Base-by-base conservation (phyloP, 2,113 vertebrate species). In the Erpornis zantholeuca region DNA sequence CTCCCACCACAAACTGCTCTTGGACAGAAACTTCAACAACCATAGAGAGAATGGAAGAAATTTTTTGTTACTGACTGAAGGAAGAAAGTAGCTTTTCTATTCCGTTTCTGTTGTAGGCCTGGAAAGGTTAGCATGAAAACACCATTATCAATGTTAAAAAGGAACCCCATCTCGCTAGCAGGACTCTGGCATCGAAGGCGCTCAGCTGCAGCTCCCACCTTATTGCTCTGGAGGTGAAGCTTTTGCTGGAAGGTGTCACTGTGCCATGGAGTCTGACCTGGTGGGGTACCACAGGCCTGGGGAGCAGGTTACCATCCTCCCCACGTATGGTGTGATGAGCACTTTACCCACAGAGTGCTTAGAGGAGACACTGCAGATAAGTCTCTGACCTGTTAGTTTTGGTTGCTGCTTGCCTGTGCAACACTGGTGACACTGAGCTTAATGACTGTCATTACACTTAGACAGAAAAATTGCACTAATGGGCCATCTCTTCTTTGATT, bases 331-430 rank as follows among this genome's bases (percentile, higher is more conserved):
- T 18, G 25, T 1, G 47, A 53, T 4, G 81, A 93, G 92, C 94
- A 91, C 94, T 95, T 96, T 66, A 95, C 73, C 49, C 75, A 5
- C 0, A 5, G 57, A 35, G 82, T 59, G 84, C 90, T 61, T 18
- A 12, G 36, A 61, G 52, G 71, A 72, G 76, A 54, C 3, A 0
- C 86, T 68, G 84, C 38, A 16, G 20, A 33, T 0, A 12, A 22
- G 45, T 63, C 54, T 80, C 59, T 40, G 25, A 4, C 60, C 49
- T n/a, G 1, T 17, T 59, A 20, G 29, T 70, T 84, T 47, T 50
- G 80, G 86, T 92, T 93, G 94, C 82, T 94, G 86, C 90, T 87
- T 90, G 21, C 68, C 29, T 73, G 75, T 92, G 84, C 63, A 38
- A 95, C 86, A 86, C 79, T 76, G 86, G 76, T 35, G 76, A 35